Percentiles rank a stretch among this genome's conserved stretches.
Evolutionary conservation across 2,888 invertebrate genomes (phyloP).

Genomic region (Chrysina gloriosa): DNA sequence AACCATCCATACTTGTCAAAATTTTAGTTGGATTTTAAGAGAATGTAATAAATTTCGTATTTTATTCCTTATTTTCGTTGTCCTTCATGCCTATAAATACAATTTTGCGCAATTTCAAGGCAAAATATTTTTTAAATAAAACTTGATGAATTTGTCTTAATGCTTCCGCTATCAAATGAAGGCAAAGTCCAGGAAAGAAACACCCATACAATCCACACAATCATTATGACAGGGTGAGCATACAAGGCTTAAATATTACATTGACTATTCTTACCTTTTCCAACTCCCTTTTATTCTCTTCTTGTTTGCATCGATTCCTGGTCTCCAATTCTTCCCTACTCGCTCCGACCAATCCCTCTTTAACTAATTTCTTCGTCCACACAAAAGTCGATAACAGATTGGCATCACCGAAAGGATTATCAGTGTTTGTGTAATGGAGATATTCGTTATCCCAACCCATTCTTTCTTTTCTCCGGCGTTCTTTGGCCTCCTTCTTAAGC

Average conservation of each 20-base stretch:
- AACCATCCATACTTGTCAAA: too few relatives aligned
- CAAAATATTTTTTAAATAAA: too few relatives aligned
- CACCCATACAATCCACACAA: too few relatives aligned
- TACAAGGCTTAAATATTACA: neutral
- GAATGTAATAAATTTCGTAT: too few relatives aligned
- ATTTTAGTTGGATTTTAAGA: too few relatives aligned
- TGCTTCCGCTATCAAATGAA: too few relatives aligned
- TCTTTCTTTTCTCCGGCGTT: constrained; percentile 85
- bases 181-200: too few relatives aligned
- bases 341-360: constrained; percentile 87
- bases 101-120: too few relatives aligned
- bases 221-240: too few relatives aligned
- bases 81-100: too few relatives aligned
- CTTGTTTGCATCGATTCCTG: constrained; percentile 85
- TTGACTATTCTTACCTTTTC: constrained; percentile 75
- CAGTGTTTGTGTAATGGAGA: constrained; percentile 95
- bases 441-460: constrained; percentile 99
- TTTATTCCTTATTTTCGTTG: too few relatives aligned
- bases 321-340: constrained; percentile 84
- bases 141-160: too few relatives aligned
- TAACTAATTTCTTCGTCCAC: constrained; percentile 96
- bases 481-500: constrained; percentile 91
- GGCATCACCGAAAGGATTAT: constrained; percentile 98
- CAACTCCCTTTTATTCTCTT: constrained; percentile 91
- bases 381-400: constrained; percentile 95